A percentile compares a stretch with the other conserved stretches of the same genome.
Conservation (phyloP, 2,888 invertebrate species). For the Alviniconcha strummeri region DNA sequence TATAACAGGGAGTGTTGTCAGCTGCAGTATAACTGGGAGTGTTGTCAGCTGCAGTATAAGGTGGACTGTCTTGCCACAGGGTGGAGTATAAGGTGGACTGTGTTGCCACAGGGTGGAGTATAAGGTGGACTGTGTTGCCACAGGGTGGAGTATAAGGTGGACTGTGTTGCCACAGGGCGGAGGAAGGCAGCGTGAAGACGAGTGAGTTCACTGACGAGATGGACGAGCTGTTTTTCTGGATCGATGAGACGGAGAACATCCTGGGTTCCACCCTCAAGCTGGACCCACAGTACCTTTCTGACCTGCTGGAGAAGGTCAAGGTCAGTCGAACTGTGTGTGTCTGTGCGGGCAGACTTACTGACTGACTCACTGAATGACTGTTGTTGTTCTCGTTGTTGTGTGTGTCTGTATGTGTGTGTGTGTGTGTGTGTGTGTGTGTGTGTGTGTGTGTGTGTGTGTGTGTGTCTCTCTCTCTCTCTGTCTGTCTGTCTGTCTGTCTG, state of each 20-base stretch:
- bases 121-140: too few species aligned
- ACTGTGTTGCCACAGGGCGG: constrained; percentile 46
- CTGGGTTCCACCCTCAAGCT: constrained; percentile 80
- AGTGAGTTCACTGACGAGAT: constrained; percentile 70
- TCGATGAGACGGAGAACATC: constrained; percentile 76
- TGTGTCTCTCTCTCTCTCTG: background rate
- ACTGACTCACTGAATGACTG: background rate
- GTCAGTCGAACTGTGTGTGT: constrained; percentile 42
- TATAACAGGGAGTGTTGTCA: too few species aligned
- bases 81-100: too few species aligned
- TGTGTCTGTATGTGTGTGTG: background rate
- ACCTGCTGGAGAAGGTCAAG: constrained; percentile 77
- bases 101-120: too few species aligned
- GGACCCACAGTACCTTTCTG: constrained; percentile 80
- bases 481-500: background rate
- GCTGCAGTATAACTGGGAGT: too few species aligned
- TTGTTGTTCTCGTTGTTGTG: too few species aligned
- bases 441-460: background rate
- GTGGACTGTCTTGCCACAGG: too few species aligned
- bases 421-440: background rate
- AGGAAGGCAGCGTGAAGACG: constrained; percentile 61
- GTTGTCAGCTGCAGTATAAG: too few species aligned
- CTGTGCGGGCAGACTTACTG: background rate
- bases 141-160: too few species aligned
- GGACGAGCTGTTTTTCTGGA: constrained; percentile 72